A percentile compares a stretch with the other conserved stretches of the same genome.
Conservation (phyloP, 2,113 vertebrate genomes). For the Oncorhynchus tshawytscha region DNA sequence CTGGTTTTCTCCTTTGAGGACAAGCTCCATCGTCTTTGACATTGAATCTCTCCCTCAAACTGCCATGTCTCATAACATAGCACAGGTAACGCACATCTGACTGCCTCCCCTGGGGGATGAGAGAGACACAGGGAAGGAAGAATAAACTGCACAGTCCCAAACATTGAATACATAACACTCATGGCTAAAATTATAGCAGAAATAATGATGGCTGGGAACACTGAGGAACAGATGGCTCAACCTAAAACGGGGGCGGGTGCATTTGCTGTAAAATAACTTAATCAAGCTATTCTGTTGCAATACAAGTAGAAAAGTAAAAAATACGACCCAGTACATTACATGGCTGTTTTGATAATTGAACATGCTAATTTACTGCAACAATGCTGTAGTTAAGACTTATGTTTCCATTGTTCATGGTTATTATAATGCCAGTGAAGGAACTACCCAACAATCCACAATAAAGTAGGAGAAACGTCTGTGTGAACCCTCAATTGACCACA, state of each 20-base stretch:
- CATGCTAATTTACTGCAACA: no score
- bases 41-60: conserved; percentile 32
- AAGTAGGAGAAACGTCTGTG: no score
- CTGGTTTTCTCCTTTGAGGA: conserved; percentile 34
- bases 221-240: not conserved
- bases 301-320: not conserved
- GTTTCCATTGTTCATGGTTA: no score
- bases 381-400: no score
- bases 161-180: conserved; percentile 12
- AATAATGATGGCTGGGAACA: conserved; percentile 1
- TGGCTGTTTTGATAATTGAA: not conserved
- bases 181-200: conserved; percentile 1
- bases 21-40: conserved; percentile 40
- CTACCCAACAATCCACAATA: no score
- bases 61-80: conserved; percentile 1
- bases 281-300: not conserved
- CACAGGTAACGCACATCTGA: conserved; percentile 12
- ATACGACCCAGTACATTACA: not conserved
- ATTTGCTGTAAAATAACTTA: not conserved
- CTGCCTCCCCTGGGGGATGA: conserved; percentile 7
- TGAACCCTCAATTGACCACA: no score
- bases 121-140: not conserved
- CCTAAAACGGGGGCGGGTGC: not conserved
- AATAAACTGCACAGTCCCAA: conserved; percentile 5
- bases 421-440: no score